Conservation (phyloP, 2,113 vertebrate species). For the Ciconia stormi region DNA sequence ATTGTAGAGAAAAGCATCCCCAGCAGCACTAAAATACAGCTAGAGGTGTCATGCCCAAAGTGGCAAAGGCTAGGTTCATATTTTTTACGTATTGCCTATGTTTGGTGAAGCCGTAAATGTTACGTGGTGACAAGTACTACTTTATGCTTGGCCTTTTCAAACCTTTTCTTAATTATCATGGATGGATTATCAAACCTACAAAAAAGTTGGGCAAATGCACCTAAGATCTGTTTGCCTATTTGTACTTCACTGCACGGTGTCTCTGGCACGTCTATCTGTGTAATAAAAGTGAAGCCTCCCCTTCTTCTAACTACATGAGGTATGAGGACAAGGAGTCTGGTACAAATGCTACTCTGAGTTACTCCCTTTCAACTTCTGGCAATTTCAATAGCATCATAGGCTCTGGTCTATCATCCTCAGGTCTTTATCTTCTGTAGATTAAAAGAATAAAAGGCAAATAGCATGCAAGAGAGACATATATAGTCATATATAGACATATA, state of each 20-base stretch:
- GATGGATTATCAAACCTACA: background rate
- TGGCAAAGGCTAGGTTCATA: background rate
- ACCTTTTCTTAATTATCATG: background rate
- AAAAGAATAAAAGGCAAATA: background rate
- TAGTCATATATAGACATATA: background rate
- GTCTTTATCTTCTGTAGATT: background rate
- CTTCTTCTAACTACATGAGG: background rate
- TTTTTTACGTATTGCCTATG: background rate
- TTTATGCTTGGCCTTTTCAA: background rate
- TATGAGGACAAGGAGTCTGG: background rate
- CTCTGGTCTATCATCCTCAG: background rate
- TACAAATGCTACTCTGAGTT: background rate
- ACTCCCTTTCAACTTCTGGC: background rate
- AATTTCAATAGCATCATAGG: background rate
- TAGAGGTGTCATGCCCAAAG: background rate
- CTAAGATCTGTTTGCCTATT: background rate
- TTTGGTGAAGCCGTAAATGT: background rate
- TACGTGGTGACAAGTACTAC: background rate
- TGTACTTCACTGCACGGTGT: fast-evolving
- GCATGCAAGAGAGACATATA: background rate
- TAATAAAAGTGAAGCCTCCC: background rate
- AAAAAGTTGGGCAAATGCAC: background rate
- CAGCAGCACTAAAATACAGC: background rate
- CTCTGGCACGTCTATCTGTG: background rate
- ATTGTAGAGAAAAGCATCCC: constrained; percentile 32